Evolutionary conservation across 2,797 vertebrate species (phyloP), one percentile per base, ranked within the genome.

Genomic region (Anguilla pacifica): DNA sequence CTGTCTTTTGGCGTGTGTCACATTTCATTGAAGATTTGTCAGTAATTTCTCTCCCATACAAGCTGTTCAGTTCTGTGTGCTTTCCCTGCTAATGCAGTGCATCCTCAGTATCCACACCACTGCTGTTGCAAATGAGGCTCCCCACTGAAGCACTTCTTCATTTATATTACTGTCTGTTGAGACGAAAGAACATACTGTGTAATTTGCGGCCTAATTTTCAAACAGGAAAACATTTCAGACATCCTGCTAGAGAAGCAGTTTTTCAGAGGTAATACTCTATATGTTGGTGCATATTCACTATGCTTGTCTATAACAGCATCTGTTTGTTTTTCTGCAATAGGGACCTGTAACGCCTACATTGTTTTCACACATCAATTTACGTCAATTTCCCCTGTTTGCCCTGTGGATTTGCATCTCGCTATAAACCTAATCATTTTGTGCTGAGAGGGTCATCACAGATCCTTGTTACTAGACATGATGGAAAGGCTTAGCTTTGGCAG

Each of bases 21-120:
- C 89, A 31, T 89, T 93, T 94, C 89, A 93, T 94, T 93, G 92
- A 39, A 91, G 92, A 94, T 94, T 93, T 95, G 91, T 84, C 83
- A 6, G 25, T 25, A 86, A 92, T 93, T 93, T 93, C 94, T 94
- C 92, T 89, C 85, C 79, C 82, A 55, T 87, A 61, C 13, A 70
- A 77, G 61, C 61, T 67, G 1, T 19, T 57, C 11, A 17, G 55
- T 9, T 15, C 0, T 61, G 59, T 61, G 17, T 6, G 61, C 61
- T n/a, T 28, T 67, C 1, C 25, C 61, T 2, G 3, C 17, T 25
- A 1, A 61, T 61, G 59, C 25, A 25, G 25, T n/a, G 25, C 3
- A n/a, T 67, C 7, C 25, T 67, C 25, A 25, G 22, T 67, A 67
- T n/a, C 6, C 25, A n/a, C 61, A 67, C 22, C 61, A n/a, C 61